phyloP scores from a whole-genome alignment of 64 coral and sea anemone genomes.

The Acropora tenuis region DNA sequence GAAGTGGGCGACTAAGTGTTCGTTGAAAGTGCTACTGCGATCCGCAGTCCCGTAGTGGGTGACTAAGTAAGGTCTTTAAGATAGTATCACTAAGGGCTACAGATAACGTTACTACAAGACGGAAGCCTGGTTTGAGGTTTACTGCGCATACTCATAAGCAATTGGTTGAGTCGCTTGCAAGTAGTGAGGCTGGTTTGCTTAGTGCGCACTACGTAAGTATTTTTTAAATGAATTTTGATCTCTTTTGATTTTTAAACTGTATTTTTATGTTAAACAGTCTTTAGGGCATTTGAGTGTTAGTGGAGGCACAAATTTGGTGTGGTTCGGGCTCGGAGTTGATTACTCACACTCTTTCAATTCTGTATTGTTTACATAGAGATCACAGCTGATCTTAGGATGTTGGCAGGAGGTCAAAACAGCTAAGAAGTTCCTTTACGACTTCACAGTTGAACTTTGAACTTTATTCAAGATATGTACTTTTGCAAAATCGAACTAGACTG shows the following conservation, averaged over 20 bases:
- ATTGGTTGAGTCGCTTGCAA: neutral
- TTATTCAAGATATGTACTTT: slow-evolving; percentile 1
- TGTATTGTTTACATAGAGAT: slow-evolving; percentile 5
- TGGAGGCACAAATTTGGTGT: no score
- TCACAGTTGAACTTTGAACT: neutral
- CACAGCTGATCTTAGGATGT: neutral
- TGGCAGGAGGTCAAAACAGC: neutral
- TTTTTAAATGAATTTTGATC: neutral
- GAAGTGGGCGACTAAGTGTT: no score
- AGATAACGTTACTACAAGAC: neutral
- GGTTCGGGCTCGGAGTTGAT: neutral
- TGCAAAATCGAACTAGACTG: neutral
- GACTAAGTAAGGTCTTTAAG: neutral
- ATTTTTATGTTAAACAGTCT: slow-evolving; percentile 16
- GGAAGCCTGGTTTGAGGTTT: neutral
- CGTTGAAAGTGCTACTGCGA: no score
- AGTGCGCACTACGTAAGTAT: neutral
- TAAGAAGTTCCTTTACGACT: slow-evolving; percentile 9
- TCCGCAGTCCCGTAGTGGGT: no score
- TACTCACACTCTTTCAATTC: neutral
- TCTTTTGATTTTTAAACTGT: neutral
- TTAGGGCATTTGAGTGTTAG: neutral
- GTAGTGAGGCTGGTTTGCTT: neutral
- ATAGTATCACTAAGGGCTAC: neutral
- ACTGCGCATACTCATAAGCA: neutral